phyloP scores from a whole-genome alignment of 2,797 vertebrate genomes.

The Cyclopterus lumpus region DNA sequence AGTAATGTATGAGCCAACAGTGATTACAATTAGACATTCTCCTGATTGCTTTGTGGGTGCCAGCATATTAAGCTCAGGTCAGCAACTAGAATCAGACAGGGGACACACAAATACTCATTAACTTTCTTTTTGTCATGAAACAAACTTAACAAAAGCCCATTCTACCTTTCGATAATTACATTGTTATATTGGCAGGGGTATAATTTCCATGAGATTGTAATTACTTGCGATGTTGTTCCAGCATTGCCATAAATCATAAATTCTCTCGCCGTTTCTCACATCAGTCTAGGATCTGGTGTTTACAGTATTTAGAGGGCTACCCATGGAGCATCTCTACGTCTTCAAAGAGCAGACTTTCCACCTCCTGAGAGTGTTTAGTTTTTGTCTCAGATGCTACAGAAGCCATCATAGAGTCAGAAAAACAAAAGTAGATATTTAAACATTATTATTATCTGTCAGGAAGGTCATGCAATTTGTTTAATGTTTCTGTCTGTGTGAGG shows the following conservation, averaged over 20 bases:
- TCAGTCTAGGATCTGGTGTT: slow-evolving; percentile 38
- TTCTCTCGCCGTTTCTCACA: slow-evolving; percentile 13
- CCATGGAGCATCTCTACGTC: slow-evolving; percentile 42
- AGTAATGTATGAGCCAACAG: slow-evolving; percentile 50
- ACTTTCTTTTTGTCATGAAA: slow-evolving; percentile 55
- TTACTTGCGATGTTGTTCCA: slow-evolving; percentile 57
- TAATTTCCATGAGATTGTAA: slow-evolving; percentile 62
- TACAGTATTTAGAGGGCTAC: slow-evolving; percentile 45
- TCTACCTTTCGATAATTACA: slow-evolving; percentile 64
- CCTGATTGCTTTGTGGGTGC: slow-evolving; percentile 66
- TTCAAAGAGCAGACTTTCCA: slow-evolving; percentile 54
- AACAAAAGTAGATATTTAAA: background rate
- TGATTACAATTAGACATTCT: slow-evolving; percentile 69
- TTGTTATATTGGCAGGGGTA: slow-evolving; percentile 53
- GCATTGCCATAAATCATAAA: slow-evolving; percentile 40
- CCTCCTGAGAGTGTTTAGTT: slow-evolving; percentile 45
- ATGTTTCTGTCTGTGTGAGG: too few relatives aligned
- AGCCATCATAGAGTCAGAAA: slow-evolving; percentile 19
- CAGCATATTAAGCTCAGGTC: slow-evolving; percentile 59
- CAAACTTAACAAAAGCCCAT: slow-evolving; percentile 54
- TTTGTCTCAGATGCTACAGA: slow-evolving; percentile 37
- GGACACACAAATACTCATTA: slow-evolving; percentile 66
- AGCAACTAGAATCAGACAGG: slow-evolving; percentile 60
- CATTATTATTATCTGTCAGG: background rate
- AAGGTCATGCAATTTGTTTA: too few relatives aligned